Base-by-base conservation (phyloP, 2,888 invertebrate species). In the Lapara coniferarum region DNA sequence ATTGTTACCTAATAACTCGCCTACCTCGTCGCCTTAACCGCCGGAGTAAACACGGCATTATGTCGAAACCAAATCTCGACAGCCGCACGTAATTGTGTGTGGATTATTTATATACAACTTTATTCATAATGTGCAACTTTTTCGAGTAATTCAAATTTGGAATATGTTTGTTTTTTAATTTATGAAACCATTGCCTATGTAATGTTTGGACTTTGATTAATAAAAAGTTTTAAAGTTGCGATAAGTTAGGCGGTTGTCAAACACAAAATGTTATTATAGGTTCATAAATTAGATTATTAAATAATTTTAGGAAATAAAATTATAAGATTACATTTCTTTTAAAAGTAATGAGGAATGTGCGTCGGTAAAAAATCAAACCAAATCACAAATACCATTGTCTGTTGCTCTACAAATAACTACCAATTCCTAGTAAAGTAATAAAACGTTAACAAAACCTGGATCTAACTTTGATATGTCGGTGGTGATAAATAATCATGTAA, bases 1-100 rank as follows among this genome's bases (percentile, higher is more conserved):
- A 63, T 63, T 63, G 63, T 63, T 63, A 63, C 63, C 63, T 63
- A 63, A 63, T 63, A 49, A 63, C 63, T 63, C 63, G 63, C 49
- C 63, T 63, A 49, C 63, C 63, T 49, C 63, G 63, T 49, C 63
- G 63, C 63, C 63, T 49, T 63, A 63, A 63, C 63, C 63, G 49
- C 46, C 13, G 63, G 19, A 63, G 63, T 63, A 63, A 63, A 63
- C 63, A 63, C 46, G 63, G 49, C 49, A 63, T 63, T 63, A 63
- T 63, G 63, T 63, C 63, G 63, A 63, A 63, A 63, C 63, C 46
- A 63, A 63, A 63, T 49, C 46, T 63, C 19, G 63, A 63, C 63
- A 63, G 19, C 63, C 49, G 46, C 63, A 63, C 49, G 49, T 63
- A 63, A 63, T 63, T 63, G 46, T 63, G 25, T 49, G 63, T 63